Evolutionary conservation across 2,113 vertebrate genomes (phyloP).

Genomic region (Channa maculata): DNA sequence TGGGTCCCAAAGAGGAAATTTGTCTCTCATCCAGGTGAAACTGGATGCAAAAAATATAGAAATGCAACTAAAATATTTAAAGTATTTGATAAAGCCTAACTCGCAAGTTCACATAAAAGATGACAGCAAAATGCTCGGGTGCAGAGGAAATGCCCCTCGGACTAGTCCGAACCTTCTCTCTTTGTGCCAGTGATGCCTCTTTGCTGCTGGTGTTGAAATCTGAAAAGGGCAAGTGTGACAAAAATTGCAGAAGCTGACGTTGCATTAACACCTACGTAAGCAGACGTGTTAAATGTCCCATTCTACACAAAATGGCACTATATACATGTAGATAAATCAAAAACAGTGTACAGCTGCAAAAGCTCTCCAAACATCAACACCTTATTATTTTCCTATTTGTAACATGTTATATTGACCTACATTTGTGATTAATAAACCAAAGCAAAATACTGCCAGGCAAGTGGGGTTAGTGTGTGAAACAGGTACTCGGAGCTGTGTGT

Average conservation of each 20-base stretch:
- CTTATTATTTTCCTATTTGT: slow-evolving; percentile 57
- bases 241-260: slow-evolving; percentile 15
- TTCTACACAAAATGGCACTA: slow-evolving; percentile 16
- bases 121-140: neutral
- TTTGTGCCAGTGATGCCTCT: neutral
- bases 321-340: slow-evolving; percentile 25
- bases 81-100: neutral
- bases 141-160: neutral
- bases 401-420: slow-evolving; percentile 60
- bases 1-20: neutral
- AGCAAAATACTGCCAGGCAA: slow-evolving; percentile 57
- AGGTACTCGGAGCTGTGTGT: slow-evolving; percentile 39
- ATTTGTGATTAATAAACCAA: slow-evolving; percentile 69
- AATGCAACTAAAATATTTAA: too few species aligned
- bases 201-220: neutral
- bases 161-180: slow-evolving; percentile 2
- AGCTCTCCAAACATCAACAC: slow-evolving; percentile 29
- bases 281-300: neutral
- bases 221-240: slow-evolving; percentile 39
- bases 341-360: slow-evolving; percentile 5
- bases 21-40: neutral
- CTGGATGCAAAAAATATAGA: too few species aligned
- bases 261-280: slow-evolving; percentile 6
- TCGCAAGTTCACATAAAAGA: neutral
- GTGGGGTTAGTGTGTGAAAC: slow-evolving; percentile 53